Evolutionary conservation across 2,113 vertebrate genomes (phyloP).

Genomic region (Microtus ochrogaster): DNA sequence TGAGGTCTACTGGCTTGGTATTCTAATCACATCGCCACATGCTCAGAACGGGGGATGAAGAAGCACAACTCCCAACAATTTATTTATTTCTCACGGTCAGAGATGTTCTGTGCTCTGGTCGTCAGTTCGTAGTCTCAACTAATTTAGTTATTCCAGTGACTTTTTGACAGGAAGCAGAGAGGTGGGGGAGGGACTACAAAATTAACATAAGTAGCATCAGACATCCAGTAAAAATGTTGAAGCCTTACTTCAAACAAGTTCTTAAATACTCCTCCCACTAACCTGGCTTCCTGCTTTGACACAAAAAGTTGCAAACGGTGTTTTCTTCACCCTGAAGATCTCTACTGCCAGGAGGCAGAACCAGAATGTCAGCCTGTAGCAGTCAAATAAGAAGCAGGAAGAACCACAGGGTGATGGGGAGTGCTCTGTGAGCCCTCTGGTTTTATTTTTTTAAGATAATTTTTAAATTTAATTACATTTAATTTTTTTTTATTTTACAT

Average conservation of each 20-base stretch:
- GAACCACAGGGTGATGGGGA: accelerated
- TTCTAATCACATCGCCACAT: not conserved
- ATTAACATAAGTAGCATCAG: not conserved
- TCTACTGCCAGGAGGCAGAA: not conserved
- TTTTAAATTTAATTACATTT: too few relatives aligned
- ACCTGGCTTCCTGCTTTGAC: not conserved
- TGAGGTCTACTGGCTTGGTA: not conserved
- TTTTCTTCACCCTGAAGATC: not conserved
- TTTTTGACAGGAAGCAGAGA: not conserved
- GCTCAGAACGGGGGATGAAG: not conserved
- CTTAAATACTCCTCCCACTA: not conserved
- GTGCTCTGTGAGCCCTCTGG: too few relatives aligned
- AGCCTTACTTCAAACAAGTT: not conserved
- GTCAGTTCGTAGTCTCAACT: not conserved
- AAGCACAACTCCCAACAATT: not conserved
- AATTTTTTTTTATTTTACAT: too few relatives aligned
- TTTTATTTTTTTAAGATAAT: too few relatives aligned
- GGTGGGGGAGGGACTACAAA: not conserved
- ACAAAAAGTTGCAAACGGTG: accelerated
- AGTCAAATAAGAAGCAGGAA: accelerated
- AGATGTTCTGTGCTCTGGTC: not conserved
- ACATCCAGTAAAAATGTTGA: not conserved
- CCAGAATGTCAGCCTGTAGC: not conserved
- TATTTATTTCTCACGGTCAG: not conserved
- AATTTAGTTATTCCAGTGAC: not conserved